Evolutionary conservation across 1,140 invertebrate genomes (phyloP), one percentile per base, ranked within the genome.

Genomic region (Panagrolaimus sp.): DNA sequence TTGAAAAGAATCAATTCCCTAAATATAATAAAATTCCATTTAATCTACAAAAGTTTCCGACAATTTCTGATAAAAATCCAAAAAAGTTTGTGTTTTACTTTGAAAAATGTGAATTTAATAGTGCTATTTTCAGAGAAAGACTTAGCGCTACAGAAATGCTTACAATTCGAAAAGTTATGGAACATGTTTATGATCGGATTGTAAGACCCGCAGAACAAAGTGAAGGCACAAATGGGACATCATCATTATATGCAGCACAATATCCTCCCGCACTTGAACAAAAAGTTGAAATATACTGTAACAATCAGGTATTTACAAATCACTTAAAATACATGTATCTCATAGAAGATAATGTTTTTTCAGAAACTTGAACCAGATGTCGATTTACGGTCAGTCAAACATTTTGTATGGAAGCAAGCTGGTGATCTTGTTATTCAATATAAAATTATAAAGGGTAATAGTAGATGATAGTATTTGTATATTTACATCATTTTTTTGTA

Each of bases 131-230:
- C 45, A 91, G 93, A 87, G 96, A 99, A 85, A 88, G 94, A 23
- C 86, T 99, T 70, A 93, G 96, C 72, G 96, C 96, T 7, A 98
- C 96, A 84, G 96, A 99, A 85, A 97, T 98, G 86, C 92, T 99
- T 78, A 94, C 96, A 86, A 92, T 96, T 68, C 88, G 93, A 53
- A 98, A 99, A 88, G 94, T 99, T 5, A 93, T 96, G n/a, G 96
- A 99, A 82, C 96, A 99, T 84, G 94, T 99, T 14, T 91, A 93
- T 71, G 94, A 98, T 77, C 98, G 57, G 27, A 69, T 62, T 25
- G 27, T 67, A 42, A 67, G 5, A 61, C 51, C 51, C 42, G 47
- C 31, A 62, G 57, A 68, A 38, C 14, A 31, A 20, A 65, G 51
- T 45, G 46, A 66, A 63, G 42, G 23, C 25, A 66, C 14, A 64